phyloP scores from a whole-genome alignment of 2,888 invertebrate genomes.

The Drosophila subquinaria region DNA sequence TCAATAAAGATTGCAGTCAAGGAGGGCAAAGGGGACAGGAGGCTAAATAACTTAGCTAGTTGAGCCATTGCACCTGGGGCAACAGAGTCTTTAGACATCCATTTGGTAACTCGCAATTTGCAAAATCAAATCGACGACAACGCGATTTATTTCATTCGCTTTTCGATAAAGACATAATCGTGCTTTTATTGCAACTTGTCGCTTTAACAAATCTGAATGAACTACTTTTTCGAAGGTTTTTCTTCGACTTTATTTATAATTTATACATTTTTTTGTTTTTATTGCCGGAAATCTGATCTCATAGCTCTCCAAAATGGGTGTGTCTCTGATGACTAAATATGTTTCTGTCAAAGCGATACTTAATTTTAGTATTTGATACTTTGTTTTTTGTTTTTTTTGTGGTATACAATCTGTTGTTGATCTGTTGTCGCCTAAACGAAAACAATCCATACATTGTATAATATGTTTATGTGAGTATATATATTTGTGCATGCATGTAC shows the following conservation, averaged over 20 bases:
- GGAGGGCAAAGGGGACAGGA: not conserved
- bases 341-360: constrained; percentile 31
- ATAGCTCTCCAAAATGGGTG: constrained; percentile 46
- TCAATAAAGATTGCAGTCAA: constrained; percentile 47
- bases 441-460: constrained; percentile 33
- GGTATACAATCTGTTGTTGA: constrained; percentile 30
- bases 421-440: constrained; percentile 57
- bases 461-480: not conserved
- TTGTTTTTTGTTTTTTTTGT: constrained; percentile 16
- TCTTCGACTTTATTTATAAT: not conserved
- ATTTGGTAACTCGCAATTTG: constrained; percentile 79
- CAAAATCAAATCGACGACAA: constrained; percentile 75
- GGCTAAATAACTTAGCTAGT: constrained; percentile 23
- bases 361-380: constrained; percentile 20
- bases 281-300: constrained; percentile 43
- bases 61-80: constrained; percentile 50
- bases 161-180: constrained; percentile 41
- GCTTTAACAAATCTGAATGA: constrained; percentile 15
- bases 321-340: constrained; percentile 57
- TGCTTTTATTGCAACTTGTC: constrained; percentile 9
- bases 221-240: constrained; percentile 16
- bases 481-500: not conserved
- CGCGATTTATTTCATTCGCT: constrained; percentile 40
- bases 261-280: constrained; percentile 4
- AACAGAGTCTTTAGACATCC: constrained; percentile 44